Base-by-base conservation (phyloP, 2,888 invertebrate species). In the Orthonychiurus folsomi region DNA sequence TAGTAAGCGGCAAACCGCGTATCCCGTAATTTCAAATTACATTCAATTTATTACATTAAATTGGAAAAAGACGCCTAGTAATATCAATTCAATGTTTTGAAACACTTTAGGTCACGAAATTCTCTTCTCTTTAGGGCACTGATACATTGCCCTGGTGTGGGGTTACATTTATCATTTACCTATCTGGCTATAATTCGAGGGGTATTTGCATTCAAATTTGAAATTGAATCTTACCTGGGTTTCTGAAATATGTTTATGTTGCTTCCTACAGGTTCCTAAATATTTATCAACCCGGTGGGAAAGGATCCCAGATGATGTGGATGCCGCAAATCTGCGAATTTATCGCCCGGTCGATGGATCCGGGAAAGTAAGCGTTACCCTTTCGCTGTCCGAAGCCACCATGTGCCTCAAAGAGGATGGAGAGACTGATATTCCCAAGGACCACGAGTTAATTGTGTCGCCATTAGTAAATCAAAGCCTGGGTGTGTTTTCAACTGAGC, bases 211-310 rank as follows among this genome's bases (percentile, higher is more conserved):
- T n/a, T n/a, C n/a, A n/a, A n/a, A n/a, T n/a, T n/a, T n/a, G 25
- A 25, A 25, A 48, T 28, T 26, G n/a, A 53, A 21, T 24, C 3
- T 54, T n/a, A 47, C 28, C 47, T 54, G 21, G 58, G 24, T 56
- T 15, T 24, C 28, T 28, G 9, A 27, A 21, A 21, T 54, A 2
- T 53, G 20, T 21, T 18, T 53, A 3, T 26, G 48, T 21, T 55
- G 58, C 53, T 60, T 66, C 59, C 71, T 73, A 53, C 68, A 82
- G 82, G 82, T 83, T 12, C 96, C 96, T 1, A 96, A 96, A 80
- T 96, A 96, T 77, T 87, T 96, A 73, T 90, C 94, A 3, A 90
- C 89, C 74, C 87, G 89, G 80, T 96, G 96, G 96, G 89, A 92
- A 76, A 91, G 89, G 76, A 86, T 91, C 9, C 85, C 88, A n/a